phyloP scores from a whole-genome alignment of 2,113 vertebrate genomes.

The Solea senegalensis region DNA sequence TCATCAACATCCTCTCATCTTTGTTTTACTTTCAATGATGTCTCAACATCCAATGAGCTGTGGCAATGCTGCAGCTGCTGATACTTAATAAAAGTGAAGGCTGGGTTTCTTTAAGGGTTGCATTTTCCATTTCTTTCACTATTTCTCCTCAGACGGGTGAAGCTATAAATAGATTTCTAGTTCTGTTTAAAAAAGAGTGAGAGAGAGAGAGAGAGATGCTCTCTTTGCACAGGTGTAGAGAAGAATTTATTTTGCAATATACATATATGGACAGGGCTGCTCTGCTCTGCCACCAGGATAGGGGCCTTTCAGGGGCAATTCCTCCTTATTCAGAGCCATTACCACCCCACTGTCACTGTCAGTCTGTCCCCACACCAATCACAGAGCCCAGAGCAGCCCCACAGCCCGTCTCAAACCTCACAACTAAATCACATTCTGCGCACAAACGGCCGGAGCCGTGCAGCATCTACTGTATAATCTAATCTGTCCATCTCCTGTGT shows the following conservation, averaged over 20 bases:
- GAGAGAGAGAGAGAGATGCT: background rate
- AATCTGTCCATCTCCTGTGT: slow-evolving; percentile 74
- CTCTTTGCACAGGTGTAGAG: slow-evolving; percentile 56
- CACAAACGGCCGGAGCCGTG: slow-evolving; percentile 61
- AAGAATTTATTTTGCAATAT: slow-evolving; percentile 62
- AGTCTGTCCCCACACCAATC: slow-evolving; percentile 73
- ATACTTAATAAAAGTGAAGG: slow-evolving; percentile 47
- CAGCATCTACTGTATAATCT: slow-evolving; percentile 73
- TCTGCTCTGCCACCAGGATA: slow-evolving; percentile 41
- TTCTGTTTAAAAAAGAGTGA: slow-evolving; percentile 1
- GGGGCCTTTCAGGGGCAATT: slow-evolving; percentile 66
- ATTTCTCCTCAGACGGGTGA: slow-evolving; percentile 34
- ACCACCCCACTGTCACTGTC: slow-evolving; percentile 74
- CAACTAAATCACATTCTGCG: slow-evolving; percentile 74
- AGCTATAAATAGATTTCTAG: slow-evolving; percentile 62
- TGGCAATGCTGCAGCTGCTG: slow-evolving; percentile 33
- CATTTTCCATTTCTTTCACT: slow-evolving; percentile 51
- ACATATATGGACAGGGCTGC: slow-evolving; percentile 55
- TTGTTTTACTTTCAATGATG: slow-evolving; percentile 16
- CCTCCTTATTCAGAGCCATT: slow-evolving; percentile 74
- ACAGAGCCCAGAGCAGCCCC: slow-evolving; percentile 60
- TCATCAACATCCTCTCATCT: slow-evolving; percentile 30
- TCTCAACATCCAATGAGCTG: slow-evolving; percentile 43
- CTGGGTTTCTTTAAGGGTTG: slow-evolving; percentile 32
- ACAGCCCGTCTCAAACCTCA: slow-evolving; percentile 48